Percentiles rank a stretch among this genome's conserved stretches.
Evolutionary conservation across 2,888 invertebrate species (phyloP).

Genomic region (Drosophila neoperkinsi): DNA sequence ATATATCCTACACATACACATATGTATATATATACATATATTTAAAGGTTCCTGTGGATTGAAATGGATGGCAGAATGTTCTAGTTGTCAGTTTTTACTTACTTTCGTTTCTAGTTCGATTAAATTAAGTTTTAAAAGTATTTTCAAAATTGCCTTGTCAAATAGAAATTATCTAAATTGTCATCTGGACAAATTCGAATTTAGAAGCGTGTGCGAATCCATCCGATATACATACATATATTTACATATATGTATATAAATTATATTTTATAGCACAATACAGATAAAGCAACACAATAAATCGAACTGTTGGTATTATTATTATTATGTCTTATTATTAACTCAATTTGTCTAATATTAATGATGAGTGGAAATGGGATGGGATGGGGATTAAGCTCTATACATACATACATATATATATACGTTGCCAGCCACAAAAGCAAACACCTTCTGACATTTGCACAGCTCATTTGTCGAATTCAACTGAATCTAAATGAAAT

Average conservation of each 20-base stretch:
- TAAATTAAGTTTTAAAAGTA: not conserved
- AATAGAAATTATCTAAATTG: not conserved
- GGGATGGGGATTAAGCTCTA: too few relatives aligned
- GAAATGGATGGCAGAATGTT: slow-evolving; percentile 11
- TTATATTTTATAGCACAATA: not conserved
- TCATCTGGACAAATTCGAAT: slow-evolving; percentile 1
- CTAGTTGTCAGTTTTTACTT: slow-evolving; percentile 11
- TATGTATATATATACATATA: not conserved
- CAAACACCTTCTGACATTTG: slow-evolving; percentile 60
- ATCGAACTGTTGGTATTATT: not conserved
- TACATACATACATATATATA: not conserved
- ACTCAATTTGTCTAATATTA: slow-evolving; percentile 30
- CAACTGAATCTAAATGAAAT: slow-evolving; percentile 30
- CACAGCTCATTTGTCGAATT: slow-evolving; percentile 43
- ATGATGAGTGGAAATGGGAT: slow-evolving; percentile 5
- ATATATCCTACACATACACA: not conserved
- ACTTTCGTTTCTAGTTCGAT: not conserved
- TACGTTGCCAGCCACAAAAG: slow-evolving; percentile 22
- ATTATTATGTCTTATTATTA: slow-evolving; percentile 6
- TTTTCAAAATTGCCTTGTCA: not conserved
- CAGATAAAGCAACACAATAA: not conserved
- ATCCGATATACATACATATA: not conserved
- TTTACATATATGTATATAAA: not conserved
- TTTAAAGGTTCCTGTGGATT: not conserved
- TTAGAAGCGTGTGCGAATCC: not conserved